phyloP scores from a whole-genome alignment of 53 echinoderm and acorn worm genomes.

The Astropecten irregularis region DNA sequence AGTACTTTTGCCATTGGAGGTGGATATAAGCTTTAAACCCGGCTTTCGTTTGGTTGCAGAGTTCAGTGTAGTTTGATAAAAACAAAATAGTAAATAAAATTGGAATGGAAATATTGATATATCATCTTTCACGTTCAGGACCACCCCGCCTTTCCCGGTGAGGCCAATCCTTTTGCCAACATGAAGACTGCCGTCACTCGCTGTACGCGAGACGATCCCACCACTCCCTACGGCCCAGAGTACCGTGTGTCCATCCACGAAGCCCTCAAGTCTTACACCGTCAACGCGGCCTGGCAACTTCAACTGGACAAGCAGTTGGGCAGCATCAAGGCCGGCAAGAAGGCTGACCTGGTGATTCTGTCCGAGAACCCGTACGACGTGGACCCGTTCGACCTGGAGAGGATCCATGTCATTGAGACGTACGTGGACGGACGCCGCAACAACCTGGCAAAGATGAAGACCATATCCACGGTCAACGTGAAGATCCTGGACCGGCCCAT shows the following conservation, averaged over 20 bases:
- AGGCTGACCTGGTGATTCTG: constrained; percentile 44
- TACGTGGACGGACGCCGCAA: constrained; percentile 53
- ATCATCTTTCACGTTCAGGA: constrained; percentile 10
- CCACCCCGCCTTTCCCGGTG: constrained; percentile 36
- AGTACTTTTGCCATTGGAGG: no score
- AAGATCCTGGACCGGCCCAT: constrained; percentile 8
- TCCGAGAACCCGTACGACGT: constrained; percentile 40
- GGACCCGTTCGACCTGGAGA: constrained; percentile 28
- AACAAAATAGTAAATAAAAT: no score
- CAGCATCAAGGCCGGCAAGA: constrained; percentile 29
- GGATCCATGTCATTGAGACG: constrained; percentile 50
- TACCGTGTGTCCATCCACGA: constrained; percentile 44
- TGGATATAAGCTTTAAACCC: background rate
- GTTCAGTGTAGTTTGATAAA: no score
- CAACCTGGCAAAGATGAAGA: constrained; percentile 34
- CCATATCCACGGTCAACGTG: background rate
- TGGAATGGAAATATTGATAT: background rate
- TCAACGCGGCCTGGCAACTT: constrained; percentile 56
- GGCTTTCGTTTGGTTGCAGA: no score
- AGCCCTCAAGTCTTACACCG: constrained; percentile 29
- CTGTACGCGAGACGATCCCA: constrained; percentile 31
- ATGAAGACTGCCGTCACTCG: constrained; percentile 47
- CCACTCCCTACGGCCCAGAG: constrained; percentile 45
- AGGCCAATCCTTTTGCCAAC: constrained; percentile 28
- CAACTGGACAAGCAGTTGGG: constrained; percentile 16